These are phyloP conservation scores for Neosilurus hyrtlii DNA, from an alignment of 2,797 vertebrate genomes.

Conservation along the genomic window DNA sequence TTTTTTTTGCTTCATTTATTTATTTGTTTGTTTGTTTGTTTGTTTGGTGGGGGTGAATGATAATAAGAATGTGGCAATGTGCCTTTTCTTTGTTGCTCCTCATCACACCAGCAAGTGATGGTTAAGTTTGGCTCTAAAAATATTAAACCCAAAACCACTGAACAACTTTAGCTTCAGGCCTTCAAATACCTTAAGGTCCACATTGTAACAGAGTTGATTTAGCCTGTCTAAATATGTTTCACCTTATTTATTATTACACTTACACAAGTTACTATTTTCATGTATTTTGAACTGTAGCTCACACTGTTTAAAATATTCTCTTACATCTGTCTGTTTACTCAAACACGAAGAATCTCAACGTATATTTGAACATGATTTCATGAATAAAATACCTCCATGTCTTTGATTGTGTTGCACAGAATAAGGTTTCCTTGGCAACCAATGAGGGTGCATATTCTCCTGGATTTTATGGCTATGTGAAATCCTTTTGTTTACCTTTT, in stretches of 20 bases:
- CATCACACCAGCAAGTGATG: not conserved
- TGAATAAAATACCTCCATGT: not conserved
- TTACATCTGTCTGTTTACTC: not conserved
- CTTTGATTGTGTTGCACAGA: not conserved
- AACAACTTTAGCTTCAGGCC: not conserved
- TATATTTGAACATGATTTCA: not conserved
- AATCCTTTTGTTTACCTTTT: not conserved
- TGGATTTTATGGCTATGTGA: not conserved
- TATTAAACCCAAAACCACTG: not conserved
- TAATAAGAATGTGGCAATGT: not conserved
- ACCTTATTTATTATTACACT: not conserved
- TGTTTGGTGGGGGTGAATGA: too few relatives aligned
- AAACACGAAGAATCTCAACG: not conserved
- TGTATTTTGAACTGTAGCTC: too few relatives aligned
- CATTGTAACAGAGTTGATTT: not conserved
- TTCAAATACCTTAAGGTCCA: not conserved
- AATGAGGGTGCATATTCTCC: not conserved
- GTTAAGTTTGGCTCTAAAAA: not conserved
- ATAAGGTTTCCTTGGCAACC: not conserved
- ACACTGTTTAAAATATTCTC: not conserved
- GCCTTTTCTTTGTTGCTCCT: not conserved
- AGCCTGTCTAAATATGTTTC: too few relatives aligned
- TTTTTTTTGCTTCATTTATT: too few relatives aligned
- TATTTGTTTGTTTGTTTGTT: too few relatives aligned
- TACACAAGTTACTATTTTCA: not conserved